phyloP scores from a whole-genome alignment of 35 echinoderm and acorn worm genomes.

The Amphiura filiformis region DNA sequence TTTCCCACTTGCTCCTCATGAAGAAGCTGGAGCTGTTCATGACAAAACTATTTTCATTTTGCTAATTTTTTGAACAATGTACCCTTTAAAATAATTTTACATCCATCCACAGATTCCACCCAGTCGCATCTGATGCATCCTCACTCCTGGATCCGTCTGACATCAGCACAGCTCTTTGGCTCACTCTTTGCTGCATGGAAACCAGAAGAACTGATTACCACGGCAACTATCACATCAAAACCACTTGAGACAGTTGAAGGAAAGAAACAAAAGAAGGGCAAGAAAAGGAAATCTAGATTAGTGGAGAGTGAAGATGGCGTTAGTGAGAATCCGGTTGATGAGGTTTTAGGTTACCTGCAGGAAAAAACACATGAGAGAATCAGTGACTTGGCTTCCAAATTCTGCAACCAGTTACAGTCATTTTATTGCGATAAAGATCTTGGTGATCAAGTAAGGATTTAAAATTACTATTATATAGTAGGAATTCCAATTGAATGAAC shows the following conservation, averaged over 20 bases:
- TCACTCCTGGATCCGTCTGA: constrained; percentile 77
- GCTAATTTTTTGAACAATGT: too few relatives aligned
- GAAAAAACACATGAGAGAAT: constrained; percentile 35
- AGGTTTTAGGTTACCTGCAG: constrained; percentile 20
- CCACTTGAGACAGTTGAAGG: not conserved
- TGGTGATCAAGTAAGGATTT: constrained; percentile 64
- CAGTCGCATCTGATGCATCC: constrained; percentile 81
- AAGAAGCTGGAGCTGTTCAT: too few relatives aligned
- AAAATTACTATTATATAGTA: too few relatives aligned
- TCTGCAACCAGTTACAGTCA: constrained; percentile 82
- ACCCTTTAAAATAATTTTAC: too few relatives aligned
- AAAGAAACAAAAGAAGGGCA: constrained; percentile 9
- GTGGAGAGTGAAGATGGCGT: not conserved
- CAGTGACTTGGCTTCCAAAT: constrained; percentile 60
- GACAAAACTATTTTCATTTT: too few relatives aligned
- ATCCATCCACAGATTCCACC: constrained; percentile 67
- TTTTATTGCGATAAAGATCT: constrained; percentile 55
- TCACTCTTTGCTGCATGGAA: constrained; percentile 73
- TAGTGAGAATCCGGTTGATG: not conserved
- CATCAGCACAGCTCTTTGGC: constrained; percentile 75
- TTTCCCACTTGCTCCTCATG: too few relatives aligned
- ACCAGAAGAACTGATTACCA: constrained; percentile 47
- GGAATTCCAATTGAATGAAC: too few relatives aligned
- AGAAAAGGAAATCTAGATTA: constrained; percentile 26
- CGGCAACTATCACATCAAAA: not conserved